Base-by-base conservation (phyloP, 2,113 vertebrate genomes). In the Saimiri boliviensis region DNA sequence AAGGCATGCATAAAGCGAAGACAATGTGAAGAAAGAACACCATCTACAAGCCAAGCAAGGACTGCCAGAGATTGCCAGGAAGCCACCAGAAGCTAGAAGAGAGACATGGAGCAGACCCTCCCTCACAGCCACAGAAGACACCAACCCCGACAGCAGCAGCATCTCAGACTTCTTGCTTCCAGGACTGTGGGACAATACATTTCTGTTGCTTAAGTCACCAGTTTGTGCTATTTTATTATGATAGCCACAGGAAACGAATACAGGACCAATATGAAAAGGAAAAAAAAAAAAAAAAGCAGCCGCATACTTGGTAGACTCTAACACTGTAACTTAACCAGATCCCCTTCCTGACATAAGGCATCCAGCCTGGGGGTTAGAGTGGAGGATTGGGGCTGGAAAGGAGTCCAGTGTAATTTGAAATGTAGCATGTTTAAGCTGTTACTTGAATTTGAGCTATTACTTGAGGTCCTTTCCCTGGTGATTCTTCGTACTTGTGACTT, bases 81-180 rank as follows among this genome's bases (percentile, higher is more conserved):
- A 47, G 35, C 63, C 49, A 2, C 49, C n/a, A 21, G 60, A 86
- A 12, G 5, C 80, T 49, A 47, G n/a, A n/a, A 90, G 73, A 52
- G 6, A 73, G 45, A 8, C 20, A 0, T 0, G 2, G 49, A 9
- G 1, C 3, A 49, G 47, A 70, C 23, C 2, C 54, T 71, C 20
- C 20, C 60, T 60, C 80, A 30, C 21, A 25, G 52, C 30, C 25
- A 30, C 49, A n/a, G n/a, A 45, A 79, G 47, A 60, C 68, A 86
- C 9, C 27, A 42, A 20, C n/a, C 4, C 27, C 35, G 30, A 13
- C 4, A 17, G 3, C 49, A 32, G 52, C 30, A 42, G 42, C 40
- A 45, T 58, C 86, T 89, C n/a, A 12, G 20, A 52, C 20, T 86
- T 83, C 49, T 8, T 19, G 40, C 58, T 21, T 49, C 45, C 42